A percentile compares a stretch with the other conserved stretches of the same genome.
phyloP scores from a whole-genome alignment of 1,140 invertebrate genomes.

The Planococcus citri region DNA sequence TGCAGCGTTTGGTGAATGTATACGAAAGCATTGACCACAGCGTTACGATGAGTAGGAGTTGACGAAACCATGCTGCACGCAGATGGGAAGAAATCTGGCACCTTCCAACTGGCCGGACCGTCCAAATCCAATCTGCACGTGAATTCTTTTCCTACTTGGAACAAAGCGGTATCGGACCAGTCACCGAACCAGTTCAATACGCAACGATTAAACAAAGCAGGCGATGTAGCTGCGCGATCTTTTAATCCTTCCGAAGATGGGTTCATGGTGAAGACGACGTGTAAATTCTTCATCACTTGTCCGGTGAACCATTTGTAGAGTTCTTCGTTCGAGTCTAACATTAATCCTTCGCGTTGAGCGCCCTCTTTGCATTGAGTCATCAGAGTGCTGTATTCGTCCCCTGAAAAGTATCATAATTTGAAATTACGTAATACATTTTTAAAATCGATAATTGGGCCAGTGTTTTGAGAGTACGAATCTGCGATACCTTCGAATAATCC shows the following conservation, averaged over 20 bases:
- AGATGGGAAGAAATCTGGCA: slow-evolving; percentile 78
- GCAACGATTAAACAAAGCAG: slow-evolving; percentile 97
- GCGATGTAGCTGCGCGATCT: slow-evolving; percentile 94
- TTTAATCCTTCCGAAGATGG: slow-evolving; percentile 95
- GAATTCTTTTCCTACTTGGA: slow-evolving; percentile 85
- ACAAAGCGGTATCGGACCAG: slow-evolving; percentile 95
- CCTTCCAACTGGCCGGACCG: slow-evolving; percentile 55
- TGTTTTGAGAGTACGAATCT: neutral
- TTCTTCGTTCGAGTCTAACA: slow-evolving; percentile 97
- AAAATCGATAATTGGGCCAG: neutral
- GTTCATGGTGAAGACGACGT: slow-evolving; percentile 99
- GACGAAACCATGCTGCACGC: slow-evolving; percentile 63
- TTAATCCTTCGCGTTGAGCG: slow-evolving; percentile 90
- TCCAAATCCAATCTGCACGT: slow-evolving; percentile 73
- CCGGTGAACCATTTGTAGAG: slow-evolving; percentile 98
- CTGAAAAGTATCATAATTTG: slow-evolving; percentile 30
- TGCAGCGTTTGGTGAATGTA: slow-evolving; percentile 96
- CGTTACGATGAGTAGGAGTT: slow-evolving; percentile 73
- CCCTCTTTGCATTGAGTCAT: slow-evolving; percentile 99
- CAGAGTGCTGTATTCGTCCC: slow-evolving; percentile 94
- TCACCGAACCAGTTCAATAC: slow-evolving; percentile 99
- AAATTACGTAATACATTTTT: neutral
- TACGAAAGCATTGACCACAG: slow-evolving; percentile 95
- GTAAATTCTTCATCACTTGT: slow-evolving; percentile 96
- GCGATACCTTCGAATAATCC: slow-evolving; percentile 64